Evolutionary conservation across 1,140 invertebrate genomes (phyloP).

Genomic region (Brachionus rubens): DNA sequence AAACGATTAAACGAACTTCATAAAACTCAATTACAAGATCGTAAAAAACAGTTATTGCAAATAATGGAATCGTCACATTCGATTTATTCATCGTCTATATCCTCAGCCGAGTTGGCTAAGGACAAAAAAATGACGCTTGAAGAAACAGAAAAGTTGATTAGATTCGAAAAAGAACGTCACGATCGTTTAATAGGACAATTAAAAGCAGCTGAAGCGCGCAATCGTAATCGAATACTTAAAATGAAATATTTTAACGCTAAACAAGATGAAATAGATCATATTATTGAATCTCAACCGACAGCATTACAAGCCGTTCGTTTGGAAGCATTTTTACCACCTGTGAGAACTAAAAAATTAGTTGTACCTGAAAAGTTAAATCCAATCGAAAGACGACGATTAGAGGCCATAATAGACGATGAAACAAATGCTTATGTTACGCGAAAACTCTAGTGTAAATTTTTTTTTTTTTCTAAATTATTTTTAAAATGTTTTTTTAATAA

Average conservation of each 20-base stretch:
- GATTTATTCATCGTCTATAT: neutral
- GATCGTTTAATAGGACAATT: constrained; percentile 40
- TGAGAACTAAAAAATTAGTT: neutral
- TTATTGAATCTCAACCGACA: constrained; percentile 34
- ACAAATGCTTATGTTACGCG: neutral
- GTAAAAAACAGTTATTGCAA: neutral
- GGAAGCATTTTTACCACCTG: constrained; percentile 36
- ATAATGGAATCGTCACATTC: constrained; percentile 4
- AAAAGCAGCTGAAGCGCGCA: constrained; percentile 44
- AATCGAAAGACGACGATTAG: constrained; percentile 21
- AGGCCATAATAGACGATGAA: constrained; percentile 24
- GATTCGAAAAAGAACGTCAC: constrained; percentile 31
- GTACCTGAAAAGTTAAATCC: constrained; percentile 26
- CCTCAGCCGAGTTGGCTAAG: neutral
- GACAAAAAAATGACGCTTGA: constrained; percentile 12
- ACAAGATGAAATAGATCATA: constrained; percentile 38
- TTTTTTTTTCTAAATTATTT: neutral
- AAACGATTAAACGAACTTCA: neutral
- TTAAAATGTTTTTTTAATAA: too few species aligned
- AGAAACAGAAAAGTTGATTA: constrained; percentile 20
- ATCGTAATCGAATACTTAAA: constrained; percentile 26
- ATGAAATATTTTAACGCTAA: constrained; percentile 10
- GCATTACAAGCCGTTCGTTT: constrained; percentile 27
- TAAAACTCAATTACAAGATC: neutral
- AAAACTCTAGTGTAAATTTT: constrained; percentile 1